A percentile compares a stretch with the other conserved stretches of the same genome.
These are phyloP conservation scores for Bicyclus anynana DNA, from an alignment of 1,140 invertebrate species.

Conservation along the genomic window DNA sequence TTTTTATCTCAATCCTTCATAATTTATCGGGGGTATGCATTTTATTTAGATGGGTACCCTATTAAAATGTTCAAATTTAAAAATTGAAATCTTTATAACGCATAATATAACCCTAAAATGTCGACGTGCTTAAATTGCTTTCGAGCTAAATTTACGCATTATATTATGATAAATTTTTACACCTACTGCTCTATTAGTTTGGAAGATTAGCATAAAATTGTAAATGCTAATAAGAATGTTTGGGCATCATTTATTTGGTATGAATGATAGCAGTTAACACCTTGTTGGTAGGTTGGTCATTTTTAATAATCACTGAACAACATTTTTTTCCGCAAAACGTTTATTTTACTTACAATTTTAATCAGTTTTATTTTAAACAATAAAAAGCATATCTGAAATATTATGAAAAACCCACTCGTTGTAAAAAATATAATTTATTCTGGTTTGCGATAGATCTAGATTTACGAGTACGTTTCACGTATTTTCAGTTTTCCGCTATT, in stretches of 20 bases:
- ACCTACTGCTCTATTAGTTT: slow-evolving; percentile 21
- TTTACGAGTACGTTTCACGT: too few relatives aligned
- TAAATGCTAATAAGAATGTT: slow-evolving; percentile 29
- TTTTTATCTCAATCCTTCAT: background rate
- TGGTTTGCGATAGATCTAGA: too few relatives aligned
- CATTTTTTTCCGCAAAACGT: too few relatives aligned
- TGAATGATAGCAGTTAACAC: slow-evolving; percentile 13
- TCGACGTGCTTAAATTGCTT: background rate
- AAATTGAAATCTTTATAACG: background rate
- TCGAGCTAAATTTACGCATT: slow-evolving; percentile 9
- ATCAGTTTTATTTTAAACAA: too few relatives aligned
- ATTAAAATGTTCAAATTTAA: background rate
- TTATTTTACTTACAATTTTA: too few relatives aligned
- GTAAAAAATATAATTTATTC: too few relatives aligned
- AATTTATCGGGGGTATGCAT: background rate
- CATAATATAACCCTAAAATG: slow-evolving; percentile 4
- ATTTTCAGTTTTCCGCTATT: too few relatives aligned
- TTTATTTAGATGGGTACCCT: background rate
- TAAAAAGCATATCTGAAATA: too few relatives aligned
- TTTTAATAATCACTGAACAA: too few relatives aligned
- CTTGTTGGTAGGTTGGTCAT: slow-evolving; percentile 15
- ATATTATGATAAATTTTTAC: slow-evolving; percentile 20
- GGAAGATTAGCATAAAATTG: slow-evolving; percentile 29
- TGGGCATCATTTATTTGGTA: slow-evolving; percentile 7
- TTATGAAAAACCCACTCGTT: too few relatives aligned